Percentiles rank a stretch among this genome's conserved stretches.
Conservation (phyloP, 2,113 vertebrate genomes). For the Phocoena sinus region DNA sequence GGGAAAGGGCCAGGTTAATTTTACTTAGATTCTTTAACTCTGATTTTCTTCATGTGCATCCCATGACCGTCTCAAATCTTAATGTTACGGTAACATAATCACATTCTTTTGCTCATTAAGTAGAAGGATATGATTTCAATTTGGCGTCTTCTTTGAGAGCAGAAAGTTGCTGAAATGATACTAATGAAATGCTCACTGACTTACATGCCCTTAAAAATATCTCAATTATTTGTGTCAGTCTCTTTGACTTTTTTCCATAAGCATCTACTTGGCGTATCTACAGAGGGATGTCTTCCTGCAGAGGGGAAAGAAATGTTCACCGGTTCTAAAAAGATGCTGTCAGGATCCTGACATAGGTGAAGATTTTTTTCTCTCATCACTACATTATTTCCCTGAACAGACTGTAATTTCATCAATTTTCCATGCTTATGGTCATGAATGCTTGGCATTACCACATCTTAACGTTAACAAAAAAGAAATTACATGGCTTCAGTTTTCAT, state of each 20-base stretch:
- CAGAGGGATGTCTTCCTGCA: constrained; percentile 75
- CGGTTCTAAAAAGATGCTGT: constrained; percentile 85
- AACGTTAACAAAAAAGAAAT: constrained; percentile 87
- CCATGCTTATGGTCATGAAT: constrained; percentile 83
- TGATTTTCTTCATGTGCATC: not conserved
- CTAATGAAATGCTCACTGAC: constrained; percentile 48
- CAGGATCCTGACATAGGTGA: constrained; percentile 78
- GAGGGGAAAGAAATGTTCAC: constrained; percentile 80
- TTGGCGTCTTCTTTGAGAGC: constrained; percentile 44
- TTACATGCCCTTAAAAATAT: constrained; percentile 71
- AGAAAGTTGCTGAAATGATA: constrained; percentile 55
- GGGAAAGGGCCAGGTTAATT: constrained; percentile 24
- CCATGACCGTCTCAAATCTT: constrained; percentile 38
- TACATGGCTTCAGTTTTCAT: constrained; percentile 85
- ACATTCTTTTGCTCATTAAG: constrained; percentile 61
- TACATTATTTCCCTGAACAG: constrained; percentile 82
- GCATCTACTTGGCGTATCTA: constrained; percentile 77
- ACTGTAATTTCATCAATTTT: constrained; percentile 89
- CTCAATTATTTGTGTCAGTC: constrained; percentile 76
- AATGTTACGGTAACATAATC: constrained; percentile 46
- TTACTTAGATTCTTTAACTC: constrained; percentile 37
- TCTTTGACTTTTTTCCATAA: constrained; percentile 80
- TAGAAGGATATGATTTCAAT: constrained; percentile 56
- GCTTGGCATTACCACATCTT: constrained; percentile 88
- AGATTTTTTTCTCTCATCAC: constrained; percentile 77